Evolutionary conservation across 2,797 vertebrate genomes (phyloP).

Genomic region (Diceros bicornis): DNA sequence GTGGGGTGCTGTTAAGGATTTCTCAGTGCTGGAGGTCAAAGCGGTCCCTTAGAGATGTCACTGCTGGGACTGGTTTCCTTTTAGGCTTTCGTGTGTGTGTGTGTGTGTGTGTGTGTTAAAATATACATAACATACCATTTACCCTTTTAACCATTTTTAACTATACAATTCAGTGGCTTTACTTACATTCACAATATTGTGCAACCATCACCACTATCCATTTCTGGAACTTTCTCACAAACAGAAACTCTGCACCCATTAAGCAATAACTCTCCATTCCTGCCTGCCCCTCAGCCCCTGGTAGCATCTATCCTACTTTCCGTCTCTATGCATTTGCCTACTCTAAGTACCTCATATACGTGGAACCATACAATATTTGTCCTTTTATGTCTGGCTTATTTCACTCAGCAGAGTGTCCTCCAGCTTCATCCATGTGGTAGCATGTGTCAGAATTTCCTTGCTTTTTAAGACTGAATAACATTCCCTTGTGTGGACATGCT

Average conservation of each 20-base stretch:
- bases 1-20: background rate
- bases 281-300: background rate
- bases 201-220: background rate
- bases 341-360: fast-evolving
- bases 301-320: background rate
- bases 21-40: background rate
- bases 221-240: background rate
- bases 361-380: too few relatives aligned
- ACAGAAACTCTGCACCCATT: background rate
- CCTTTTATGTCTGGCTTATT: background rate
- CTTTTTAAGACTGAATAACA: background rate
- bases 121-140: background rate
- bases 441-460: background rate
- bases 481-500: fast-evolving
- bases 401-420: too few relatives aligned
- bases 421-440: background rate
- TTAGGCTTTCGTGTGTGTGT: background rate
- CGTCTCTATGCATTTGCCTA: background rate
- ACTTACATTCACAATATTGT: too few relatives aligned
- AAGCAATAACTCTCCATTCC: background rate
- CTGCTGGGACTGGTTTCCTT: background rate
- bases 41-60: background rate
- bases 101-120: background rate
- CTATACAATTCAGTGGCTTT: background rate
- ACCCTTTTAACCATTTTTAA: background rate